Evolutionary conservation across 2,888 invertebrate genomes (phyloP).

Genomic region (Parapristionchus giblindavisi): DNA sequence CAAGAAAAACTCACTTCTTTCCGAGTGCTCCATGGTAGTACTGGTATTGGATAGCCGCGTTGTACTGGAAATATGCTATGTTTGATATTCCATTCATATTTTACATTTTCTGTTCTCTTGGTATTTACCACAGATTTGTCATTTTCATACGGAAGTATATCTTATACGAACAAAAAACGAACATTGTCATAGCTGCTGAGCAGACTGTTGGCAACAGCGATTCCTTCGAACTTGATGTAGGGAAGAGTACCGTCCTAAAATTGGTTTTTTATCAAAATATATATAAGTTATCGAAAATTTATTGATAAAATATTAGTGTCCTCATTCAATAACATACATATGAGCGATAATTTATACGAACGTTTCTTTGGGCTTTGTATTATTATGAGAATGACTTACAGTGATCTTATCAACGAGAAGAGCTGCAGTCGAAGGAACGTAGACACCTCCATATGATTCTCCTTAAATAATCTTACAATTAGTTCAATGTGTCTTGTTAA

Average conservation of each 20-base stretch:
- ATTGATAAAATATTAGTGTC: neutral
- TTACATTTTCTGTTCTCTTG: no score
- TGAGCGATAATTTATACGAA: neutral
- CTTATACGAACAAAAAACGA: neutral
- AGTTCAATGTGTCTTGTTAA: no score
- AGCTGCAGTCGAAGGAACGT: constrained; percentile 53
- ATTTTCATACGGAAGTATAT: no score
- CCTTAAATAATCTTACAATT: constrained; percentile 37
- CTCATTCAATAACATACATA: no score
- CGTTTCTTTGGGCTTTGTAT: neutral
- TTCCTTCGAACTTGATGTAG: constrained; percentile 56
- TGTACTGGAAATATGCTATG: constrained; percentile 42
- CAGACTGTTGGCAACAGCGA: constrained; percentile 62
- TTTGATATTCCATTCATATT: neutral
- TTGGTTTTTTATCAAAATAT: neutral
- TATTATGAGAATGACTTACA: constrained; percentile 31
- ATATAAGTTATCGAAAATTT: neutral
- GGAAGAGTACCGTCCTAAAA: constrained; percentile 43
- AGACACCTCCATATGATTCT: constrained; percentile 59
- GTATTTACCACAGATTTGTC: no score
- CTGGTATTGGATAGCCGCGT: constrained; percentile 51
- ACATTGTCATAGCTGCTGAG: constrained; percentile 46
- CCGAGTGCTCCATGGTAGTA: constrained; percentile 57
- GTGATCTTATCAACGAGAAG: constrained; percentile 54
- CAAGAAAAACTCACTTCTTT: constrained; percentile 45